Evolutionary conservation across 92 coral and sea anemone species (phyloP), one percentile per base, ranked within the genome.

Genomic region (Siderastrea radians): DNA sequence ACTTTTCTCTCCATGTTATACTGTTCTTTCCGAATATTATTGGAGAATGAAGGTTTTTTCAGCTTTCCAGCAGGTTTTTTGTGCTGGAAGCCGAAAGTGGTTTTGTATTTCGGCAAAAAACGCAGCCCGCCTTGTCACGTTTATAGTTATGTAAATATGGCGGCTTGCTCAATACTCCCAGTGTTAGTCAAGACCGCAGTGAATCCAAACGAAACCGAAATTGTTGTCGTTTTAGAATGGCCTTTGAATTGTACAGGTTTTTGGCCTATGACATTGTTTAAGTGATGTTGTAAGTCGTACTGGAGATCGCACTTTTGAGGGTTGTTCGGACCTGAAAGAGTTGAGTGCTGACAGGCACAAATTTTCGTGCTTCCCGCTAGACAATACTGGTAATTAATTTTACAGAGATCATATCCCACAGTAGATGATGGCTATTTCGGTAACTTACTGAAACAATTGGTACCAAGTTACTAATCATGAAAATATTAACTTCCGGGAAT

Each of bases 31-130:
- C 57, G 43, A 51, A 72, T 72, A 79, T 45, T 71, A 85, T 77
- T 90, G 84, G 79, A 85, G 88, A 82, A 85, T 51, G 83, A 85
- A 72, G 72, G 51, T 59, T 87, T 11, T 43, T 79, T 75, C 85
- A 93, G 93, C 96, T 90, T 95, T 93, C 80, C 48, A 91, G 68
- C 59, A 48, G 71, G 85, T 49, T 77, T 92, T 64, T 74, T 3
- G 46, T 54, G 69, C 75, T 71, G 52, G 49, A 57, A 77, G 47
- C 19, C 51, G 7, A 72, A 92, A 79, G 68, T 45, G 79, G 46
- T 68, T 88, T 75, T 88, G 58, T 61, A 83, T 79, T 74, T 68
- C 65, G 71, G 64, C 84, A 71, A 74, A 74, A 83, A 83, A 58
- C 85, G 55, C 49, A 7, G 88, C 55, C 76, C 50, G 51, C 11